Base-by-base conservation (phyloP, 2,797 vertebrate species). In the Uromys caudimaculatus region DNA sequence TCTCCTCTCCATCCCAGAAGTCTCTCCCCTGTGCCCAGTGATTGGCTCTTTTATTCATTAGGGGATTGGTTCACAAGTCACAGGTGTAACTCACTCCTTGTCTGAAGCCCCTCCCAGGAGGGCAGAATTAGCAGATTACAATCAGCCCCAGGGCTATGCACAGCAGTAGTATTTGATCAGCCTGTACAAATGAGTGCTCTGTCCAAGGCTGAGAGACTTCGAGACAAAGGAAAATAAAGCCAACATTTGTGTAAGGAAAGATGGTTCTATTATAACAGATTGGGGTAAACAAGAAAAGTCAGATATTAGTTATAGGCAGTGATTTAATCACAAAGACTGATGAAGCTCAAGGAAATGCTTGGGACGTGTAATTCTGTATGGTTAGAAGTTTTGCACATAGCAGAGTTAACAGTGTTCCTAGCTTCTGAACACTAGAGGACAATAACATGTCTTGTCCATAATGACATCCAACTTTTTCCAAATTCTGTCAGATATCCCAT, bases 201-300 rank as follows among this genome's bases (percentile, higher is more conserved):
- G 10, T 44, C n/a, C 35, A 60, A 7, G 2, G 16, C 7, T 32
- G 17, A 89, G 1, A 87, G 7, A 6, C 29, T 90, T 50, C 71
- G 76, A 32, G n/a, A 13, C 14, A 82, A 95, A 13, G 13, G 19
- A 58, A 92, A 47, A 24, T 29, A 71, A 85, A 77, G 12, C 0
- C 11, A 50, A 41, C 0, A 23, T 23, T 8, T 7, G 4, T 52
- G 23, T 52, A 23, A 50, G 17, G 21, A 19, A 0, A 3, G 27
- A 41, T 32, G 4, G 35, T 50, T 27, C 4, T 52, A 86, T n/a
- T 12, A 24, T n/a, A 54, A 35, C 16, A 38, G 3, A 71, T 10
- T 12, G 41, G 21, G 11, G 3, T 84, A 11, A n/a, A n/a, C 13
- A 54, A 16, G 32, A 84, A 84, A 64, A 50, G 7, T 50, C 29